A percentile compares a stretch with the other conserved stretches of the same genome.
phyloP scores from a whole-genome alignment of 2,113 vertebrate species.

The Alexandromys fortis region DNA sequence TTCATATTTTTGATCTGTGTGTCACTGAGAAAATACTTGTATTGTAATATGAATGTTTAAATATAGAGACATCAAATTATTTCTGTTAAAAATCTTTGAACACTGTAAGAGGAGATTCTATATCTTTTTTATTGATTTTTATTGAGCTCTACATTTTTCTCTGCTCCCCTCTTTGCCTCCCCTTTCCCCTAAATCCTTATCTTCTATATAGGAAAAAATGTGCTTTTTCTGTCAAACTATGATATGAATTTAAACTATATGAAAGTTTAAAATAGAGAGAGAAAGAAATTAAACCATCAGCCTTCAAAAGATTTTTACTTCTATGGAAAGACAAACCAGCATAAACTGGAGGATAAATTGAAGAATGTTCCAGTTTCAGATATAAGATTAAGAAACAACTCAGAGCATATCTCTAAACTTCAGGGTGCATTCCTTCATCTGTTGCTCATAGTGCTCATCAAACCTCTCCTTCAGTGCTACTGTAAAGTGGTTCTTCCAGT shows the following conservation, averaged over 20 bases:
- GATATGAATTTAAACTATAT: neutral
- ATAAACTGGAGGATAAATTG: neutral
- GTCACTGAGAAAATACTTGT: neutral
- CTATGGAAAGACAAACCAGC: neutral
- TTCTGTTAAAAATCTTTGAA: neutral
- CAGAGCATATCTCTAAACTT: conserved; percentile 86
- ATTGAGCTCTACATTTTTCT: no score
- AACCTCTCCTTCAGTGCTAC: conserved; percentile 84
- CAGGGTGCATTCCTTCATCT: conserved; percentile 89
- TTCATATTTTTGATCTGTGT: neutral
- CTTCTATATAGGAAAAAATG: neutral
- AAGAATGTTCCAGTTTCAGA: neutral
- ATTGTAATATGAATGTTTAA: neutral
- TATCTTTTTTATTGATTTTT: no score
- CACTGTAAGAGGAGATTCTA: neutral
- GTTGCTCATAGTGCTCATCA: conserved; percentile 87
- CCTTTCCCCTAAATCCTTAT: neutral
- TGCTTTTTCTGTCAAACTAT: neutral
- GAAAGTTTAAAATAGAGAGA: neutral
- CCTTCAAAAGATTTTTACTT: neutral
- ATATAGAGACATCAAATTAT: neutral
- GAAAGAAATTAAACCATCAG: neutral
- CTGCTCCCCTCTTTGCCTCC: no score
- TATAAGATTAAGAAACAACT: neutral
- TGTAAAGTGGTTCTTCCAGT: conserved; percentile 88